Percentiles rank a stretch among this genome's conserved stretches.
phyloP scores from a whole-genome alignment of 1,140 invertebrate genomes.

The Drosophila asahinai region DNA sequence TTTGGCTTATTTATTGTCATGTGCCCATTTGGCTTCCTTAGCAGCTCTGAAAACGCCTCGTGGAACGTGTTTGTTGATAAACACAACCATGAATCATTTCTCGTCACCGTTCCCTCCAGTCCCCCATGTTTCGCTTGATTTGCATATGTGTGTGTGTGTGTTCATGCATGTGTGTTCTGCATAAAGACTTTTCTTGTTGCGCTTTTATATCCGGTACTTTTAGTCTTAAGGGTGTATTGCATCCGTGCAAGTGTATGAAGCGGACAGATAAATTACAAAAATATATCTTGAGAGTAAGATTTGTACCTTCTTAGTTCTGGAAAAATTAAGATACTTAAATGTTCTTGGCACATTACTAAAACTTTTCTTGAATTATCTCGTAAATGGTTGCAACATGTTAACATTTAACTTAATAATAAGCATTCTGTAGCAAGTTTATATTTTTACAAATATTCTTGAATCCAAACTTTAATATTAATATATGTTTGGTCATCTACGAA shows the following conservation, averaged over 20 bases:
- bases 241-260: neutral
- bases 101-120: slow-evolving; percentile 41
- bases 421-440: no score
- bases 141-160: slow-evolving; percentile 53
- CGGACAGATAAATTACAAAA: neutral
- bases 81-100: slow-evolving; percentile 81
- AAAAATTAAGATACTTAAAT: neutral
- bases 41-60: slow-evolving; percentile 57
- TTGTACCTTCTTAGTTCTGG: neutral
- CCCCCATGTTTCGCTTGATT: slow-evolving; percentile 67
- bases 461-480: neutral
- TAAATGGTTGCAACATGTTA: no score
- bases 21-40: slow-evolving; percentile 68
- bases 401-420: no score
- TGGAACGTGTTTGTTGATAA: slow-evolving; percentile 82
- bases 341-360: neutral
- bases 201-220: slow-evolving; percentile 52
- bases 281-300: neutral
- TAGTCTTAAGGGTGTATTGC: slow-evolving; percentile 1
- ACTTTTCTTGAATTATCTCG: neutral
- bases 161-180: slow-evolving; percentile 23
- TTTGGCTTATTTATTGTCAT: slow-evolving; percentile 71
- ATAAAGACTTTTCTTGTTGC: slow-evolving; percentile 69
- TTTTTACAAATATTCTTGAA: neutral
- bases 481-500: neutral